Evolutionary conservation across 1,140 invertebrate genomes (phyloP), one percentile per base, ranked within the genome.

Genomic region (Drosophila melanica): DNA sequence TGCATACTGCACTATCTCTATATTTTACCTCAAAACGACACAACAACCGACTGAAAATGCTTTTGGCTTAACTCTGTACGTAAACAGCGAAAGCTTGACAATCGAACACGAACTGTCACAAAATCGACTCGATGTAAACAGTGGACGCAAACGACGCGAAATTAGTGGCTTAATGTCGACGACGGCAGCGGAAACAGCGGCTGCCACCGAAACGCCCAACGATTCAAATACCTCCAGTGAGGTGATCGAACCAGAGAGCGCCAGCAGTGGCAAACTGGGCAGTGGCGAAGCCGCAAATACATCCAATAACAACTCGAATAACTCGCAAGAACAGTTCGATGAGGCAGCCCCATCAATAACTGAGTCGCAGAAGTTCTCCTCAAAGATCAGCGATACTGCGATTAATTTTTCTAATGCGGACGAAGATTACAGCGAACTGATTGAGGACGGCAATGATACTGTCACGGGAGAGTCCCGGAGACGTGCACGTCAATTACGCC

Each of bases 1-100:
- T 72, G 68, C 77, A 80, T 80, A 65, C 70, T 89, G 85, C 84
- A 90, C 84, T 81, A 75, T 90, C 53, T 77, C 45, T 87, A 69
- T 70, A 87, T 63, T 72, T 79, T 81, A 70, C 75, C 78, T 66
- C 66, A 78, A 78, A 86, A 45, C 44, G 69, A 81, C 75, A 64
- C 20, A 79, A 33, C 42, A 53, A 76, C 60, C 75, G 79, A 85
- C 81, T 63, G 12, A 54, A 64, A 53, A 59, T 67, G 70, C 60
- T 79, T 77, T 77, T 35, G 75, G 75, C 64, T 65, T 53, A 81
- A 87, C 70, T 77, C 84, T 87, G 79, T 89, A 87, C 85, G 74
- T n/a, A 84, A 89, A 89, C 86, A 89, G 85, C 59, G 57, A 90
- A 69, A 79, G 57, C 77, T 70, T 68, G 48, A 84, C 76, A 18